Conservation (phyloP, 2,888 invertebrate species). For the Tenthredo livida region DNA sequence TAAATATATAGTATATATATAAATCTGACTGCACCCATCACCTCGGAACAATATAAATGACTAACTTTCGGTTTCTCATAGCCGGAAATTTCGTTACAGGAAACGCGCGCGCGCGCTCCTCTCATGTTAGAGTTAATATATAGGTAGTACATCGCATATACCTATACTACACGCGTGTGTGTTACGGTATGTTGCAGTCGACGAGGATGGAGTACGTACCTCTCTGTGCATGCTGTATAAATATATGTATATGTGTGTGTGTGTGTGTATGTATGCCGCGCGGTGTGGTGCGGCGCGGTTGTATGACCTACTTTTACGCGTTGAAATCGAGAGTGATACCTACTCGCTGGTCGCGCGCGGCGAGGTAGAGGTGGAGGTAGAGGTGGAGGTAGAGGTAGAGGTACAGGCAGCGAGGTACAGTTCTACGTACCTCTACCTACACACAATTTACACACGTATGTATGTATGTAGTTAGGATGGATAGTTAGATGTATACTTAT, state of each 20-base stretch:
- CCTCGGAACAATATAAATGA: conserved; percentile 28
- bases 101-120: conserved; percentile 57
- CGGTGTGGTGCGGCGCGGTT: not conserved
- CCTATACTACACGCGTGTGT: not conserved
- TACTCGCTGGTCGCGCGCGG: not conserved
- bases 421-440: not conserved
- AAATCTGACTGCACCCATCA: not conserved
- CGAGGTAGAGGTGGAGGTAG: conserved; percentile 55
- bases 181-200: not conserved
- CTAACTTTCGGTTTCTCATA: conserved; percentile 67
- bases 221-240: not conserved
- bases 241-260: too few relatives aligned
- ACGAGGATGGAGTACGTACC: not conserved
- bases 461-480: not conserved
- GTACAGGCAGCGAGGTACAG: not conserved
- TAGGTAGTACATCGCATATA: not conserved
- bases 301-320: conserved; percentile 50
- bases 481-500: not conserved
- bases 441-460: not conserved
- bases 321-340: conserved; percentile 52
- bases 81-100: conserved; percentile 76
- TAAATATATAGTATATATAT: not conserved
- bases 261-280: not conserved
- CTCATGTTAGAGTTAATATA: not conserved
- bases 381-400: not conserved